phyloP scores from a whole-genome alignment of 1,140 invertebrate species.

The Bombus cullumanus region DNA sequence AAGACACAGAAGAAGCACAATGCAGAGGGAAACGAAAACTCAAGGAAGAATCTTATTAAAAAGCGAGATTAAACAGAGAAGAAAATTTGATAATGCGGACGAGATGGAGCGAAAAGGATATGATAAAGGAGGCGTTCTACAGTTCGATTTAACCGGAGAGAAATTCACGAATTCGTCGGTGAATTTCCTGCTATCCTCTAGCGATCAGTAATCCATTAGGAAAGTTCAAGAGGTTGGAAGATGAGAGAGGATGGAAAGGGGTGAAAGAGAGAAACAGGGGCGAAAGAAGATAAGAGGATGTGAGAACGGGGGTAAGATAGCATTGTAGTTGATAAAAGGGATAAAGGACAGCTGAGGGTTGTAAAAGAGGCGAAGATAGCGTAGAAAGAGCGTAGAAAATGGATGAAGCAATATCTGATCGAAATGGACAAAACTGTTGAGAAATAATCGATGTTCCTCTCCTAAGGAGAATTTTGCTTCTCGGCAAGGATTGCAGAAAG shows the following conservation, averaged over 20 bases:
- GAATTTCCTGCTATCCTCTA: not conserved
- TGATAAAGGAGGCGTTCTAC: not conserved
- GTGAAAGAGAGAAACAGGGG: too few species aligned
- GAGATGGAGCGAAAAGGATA: not conserved
- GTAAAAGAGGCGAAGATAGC: not conserved
- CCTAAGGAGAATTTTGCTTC: not conserved
- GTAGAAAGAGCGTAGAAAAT: too few species aligned
- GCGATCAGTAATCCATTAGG: slow-evolving; percentile 27
- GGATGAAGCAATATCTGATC: slow-evolving; percentile 3
- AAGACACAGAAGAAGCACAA: not conserved
- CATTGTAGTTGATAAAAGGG: slow-evolving; percentile 26
- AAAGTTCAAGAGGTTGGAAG: not conserved
- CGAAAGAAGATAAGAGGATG: slow-evolving; percentile 11
- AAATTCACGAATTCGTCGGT: slow-evolving; percentile 8
- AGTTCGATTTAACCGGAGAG: not conserved
- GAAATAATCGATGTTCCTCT: not conserved
- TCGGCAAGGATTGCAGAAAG: not conserved
- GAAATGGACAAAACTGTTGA: not conserved
- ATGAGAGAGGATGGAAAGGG: not conserved
- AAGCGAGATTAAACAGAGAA: not conserved
- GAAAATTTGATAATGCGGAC: not conserved
- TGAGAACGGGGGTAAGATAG: slow-evolving; percentile 15
- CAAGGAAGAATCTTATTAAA: not conserved
- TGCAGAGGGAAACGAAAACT: not conserved
- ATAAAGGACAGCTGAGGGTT: not conserved